These are phyloP conservation scores for Eulithis testata DNA, from an alignment of 2,888 invertebrate species.

Conservation along the genomic window DNA sequence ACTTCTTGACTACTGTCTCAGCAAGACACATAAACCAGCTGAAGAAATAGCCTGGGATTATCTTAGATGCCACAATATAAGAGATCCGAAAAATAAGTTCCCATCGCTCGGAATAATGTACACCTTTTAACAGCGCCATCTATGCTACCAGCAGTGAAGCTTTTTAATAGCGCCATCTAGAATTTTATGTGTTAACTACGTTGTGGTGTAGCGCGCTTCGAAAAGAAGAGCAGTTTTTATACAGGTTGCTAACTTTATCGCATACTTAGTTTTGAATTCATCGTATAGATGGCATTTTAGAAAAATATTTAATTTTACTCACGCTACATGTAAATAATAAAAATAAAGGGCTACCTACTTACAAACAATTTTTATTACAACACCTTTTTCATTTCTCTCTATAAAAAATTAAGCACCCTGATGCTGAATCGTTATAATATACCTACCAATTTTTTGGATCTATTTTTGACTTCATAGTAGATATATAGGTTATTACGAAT, in stretches of 20 bases:
- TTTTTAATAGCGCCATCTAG: slow-evolving; percentile 36
- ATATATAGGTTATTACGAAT: no score
- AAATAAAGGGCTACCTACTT: no score
- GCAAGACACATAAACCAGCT: slow-evolving; percentile 41
- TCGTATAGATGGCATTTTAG: slow-evolving; percentile 7
- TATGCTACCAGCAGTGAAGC: background rate
- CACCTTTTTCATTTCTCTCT: no score
- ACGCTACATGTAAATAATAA: no score
- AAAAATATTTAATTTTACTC: background rate
- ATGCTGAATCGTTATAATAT: no score
- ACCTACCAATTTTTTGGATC: no score
- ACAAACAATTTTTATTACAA: no score
- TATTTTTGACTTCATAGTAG: no score
- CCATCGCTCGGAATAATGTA: slow-evolving; percentile 37
- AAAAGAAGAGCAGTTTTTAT: background rate
- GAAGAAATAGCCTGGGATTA: slow-evolving; percentile 57
- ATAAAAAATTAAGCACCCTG: no score
- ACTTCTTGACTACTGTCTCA: slow-evolving; percentile 56
- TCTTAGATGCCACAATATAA: slow-evolving; percentile 50
- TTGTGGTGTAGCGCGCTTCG: background rate
- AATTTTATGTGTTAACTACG: background rate
- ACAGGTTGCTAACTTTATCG: background rate
- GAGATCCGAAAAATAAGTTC: slow-evolving; percentile 30
- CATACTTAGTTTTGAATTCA: background rate
- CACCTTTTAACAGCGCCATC: slow-evolving; percentile 16